Percentiles rank a stretch among this genome's conserved stretches.
These are phyloP conservation scores for Loris lydekkerianus DNA, from an alignment of 2,797 vertebrate species.

Conservation along the genomic window DNA sequence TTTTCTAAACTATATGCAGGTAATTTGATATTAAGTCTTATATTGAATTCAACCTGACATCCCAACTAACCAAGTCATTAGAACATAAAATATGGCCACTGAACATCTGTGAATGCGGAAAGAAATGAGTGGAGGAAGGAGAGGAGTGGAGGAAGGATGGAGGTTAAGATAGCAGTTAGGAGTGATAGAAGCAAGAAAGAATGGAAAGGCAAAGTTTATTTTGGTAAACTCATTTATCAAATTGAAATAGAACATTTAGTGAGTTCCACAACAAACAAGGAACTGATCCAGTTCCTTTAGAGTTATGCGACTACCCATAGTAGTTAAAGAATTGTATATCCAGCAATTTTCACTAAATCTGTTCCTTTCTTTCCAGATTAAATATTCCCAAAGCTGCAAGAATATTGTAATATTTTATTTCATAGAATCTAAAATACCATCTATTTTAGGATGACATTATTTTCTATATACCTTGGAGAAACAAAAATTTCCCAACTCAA, in stretches of 20 bases:
- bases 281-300: slow-evolving; percentile 6
- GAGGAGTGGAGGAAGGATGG: neutral
- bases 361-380: slow-evolving; percentile 25
- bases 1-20: neutral
- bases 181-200: neutral
- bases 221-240: neutral
- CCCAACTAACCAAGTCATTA: neutral
- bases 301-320: neutral
- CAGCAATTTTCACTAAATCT: slow-evolving; percentile 20
- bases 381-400: slow-evolving; percentile 2
- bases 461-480: neutral
- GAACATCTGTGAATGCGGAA: neutral
- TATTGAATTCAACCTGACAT: neutral
- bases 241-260: slow-evolving; percentile 6
- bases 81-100: neutral
- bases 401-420: neutral
- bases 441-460: slow-evolving; percentile 46
- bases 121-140: neutral
- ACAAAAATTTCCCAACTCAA: slow-evolving; percentile 34
- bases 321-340: neutral
- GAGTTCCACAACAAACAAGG: neutral
- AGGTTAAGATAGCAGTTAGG: neutral
- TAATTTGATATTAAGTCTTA: neutral
- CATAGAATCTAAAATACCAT: neutral
- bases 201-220: neutral